Evolutionary conservation across 2,113 vertebrate species (phyloP).

Genomic region (Pao palembangensis): DNA sequence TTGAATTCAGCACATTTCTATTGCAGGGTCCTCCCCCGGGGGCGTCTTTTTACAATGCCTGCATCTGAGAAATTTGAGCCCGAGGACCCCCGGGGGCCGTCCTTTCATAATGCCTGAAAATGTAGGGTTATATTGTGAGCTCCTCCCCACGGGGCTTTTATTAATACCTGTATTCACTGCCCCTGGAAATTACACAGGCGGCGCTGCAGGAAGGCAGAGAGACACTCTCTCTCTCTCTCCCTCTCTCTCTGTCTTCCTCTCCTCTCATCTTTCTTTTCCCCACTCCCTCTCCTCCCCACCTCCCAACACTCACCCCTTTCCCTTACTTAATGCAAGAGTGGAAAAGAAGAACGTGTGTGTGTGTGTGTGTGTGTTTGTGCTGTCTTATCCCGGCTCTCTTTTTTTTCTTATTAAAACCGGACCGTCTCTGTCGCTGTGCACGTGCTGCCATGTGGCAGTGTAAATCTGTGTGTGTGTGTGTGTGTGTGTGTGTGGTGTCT

Average conservation of each 20-base stretch:
- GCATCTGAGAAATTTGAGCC: conserved; percentile 99
- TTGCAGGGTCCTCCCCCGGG: conserved; percentile 96
- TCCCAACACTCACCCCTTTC: conserved; percentile 42
- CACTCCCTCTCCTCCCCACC: conserved; percentile 42
- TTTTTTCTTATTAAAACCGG: no score
- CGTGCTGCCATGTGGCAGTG: conserved; percentile 4
- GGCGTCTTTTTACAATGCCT: conserved; percentile 99
- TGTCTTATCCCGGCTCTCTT: no score
- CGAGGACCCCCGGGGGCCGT: conserved; percentile 98
- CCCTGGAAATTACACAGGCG: conserved; percentile 99
- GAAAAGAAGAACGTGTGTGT: no score
- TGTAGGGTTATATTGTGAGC: conserved; percentile 99
- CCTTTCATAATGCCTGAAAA: conserved; percentile 99
- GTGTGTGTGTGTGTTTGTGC: no score
- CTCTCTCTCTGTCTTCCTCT: conserved; percentile 47
- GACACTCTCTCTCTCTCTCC: conserved; percentile 78
- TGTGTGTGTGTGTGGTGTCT: conserved; percentile 21
- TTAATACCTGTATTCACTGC: conserved; percentile 99
- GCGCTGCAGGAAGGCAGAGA: conserved; percentile 98
- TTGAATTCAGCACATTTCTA: conserved; percentile 99
- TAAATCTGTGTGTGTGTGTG: conserved; percentile 17
- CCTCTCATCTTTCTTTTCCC: background rate
- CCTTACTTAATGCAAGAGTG: conserved; percentile 7
- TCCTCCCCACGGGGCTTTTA: conserved; percentile 99
- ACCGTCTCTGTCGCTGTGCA: no score